Evolutionary conservation across 2,888 invertebrate genomes (phyloP), one percentile per base, ranked within the genome.

Genomic region (Pandemis corylana): DNA sequence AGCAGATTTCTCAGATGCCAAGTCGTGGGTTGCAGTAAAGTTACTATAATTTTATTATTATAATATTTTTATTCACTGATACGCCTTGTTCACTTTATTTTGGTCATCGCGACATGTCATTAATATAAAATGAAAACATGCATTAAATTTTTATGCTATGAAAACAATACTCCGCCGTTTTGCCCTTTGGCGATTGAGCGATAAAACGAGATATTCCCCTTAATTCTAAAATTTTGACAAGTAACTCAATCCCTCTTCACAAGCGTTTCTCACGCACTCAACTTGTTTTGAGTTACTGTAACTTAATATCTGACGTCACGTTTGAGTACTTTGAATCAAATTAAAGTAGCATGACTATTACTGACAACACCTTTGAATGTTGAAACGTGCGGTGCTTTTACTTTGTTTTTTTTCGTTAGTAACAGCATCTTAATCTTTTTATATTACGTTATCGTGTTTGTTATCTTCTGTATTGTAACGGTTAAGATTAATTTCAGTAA

Each of bases 181-280:
- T 36, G 28, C 28, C 3, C 28, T 36, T 36, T 4, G 28, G 28
- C 28, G 4, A 2, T 46, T 28, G 4, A n/a, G 28, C 59, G 28
- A 4, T 59, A 5, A 5, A 59, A 28, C 10, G 4, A 28, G 28
- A 59, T 10, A 28, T 2, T 59, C 80, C 49, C 84, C 87, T 89
- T 88, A 89, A 88, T 71, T 28, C 56, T 67, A 64, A 71, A 80
- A 82, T 79, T 84, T 84, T 81, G 81, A 83, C 78, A 76, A 77
- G 89, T 86, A 90, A 90, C 82, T 79, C 80, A 81, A 89, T 87
- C 83, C 79, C 77, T 75, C 77, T 77, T 75, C 75, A 76, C 78
- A 78, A 82, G 71, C 78, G 71, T 79, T 85, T 87, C 87, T 84
- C 87, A 88, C 86, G 84, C 77, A 83, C 76, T 75, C 76, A 59